These are phyloP conservation scores for Drosophila sproati DNA, from an alignment of 1,140 invertebrate species.

Conservation along the genomic window DNA sequence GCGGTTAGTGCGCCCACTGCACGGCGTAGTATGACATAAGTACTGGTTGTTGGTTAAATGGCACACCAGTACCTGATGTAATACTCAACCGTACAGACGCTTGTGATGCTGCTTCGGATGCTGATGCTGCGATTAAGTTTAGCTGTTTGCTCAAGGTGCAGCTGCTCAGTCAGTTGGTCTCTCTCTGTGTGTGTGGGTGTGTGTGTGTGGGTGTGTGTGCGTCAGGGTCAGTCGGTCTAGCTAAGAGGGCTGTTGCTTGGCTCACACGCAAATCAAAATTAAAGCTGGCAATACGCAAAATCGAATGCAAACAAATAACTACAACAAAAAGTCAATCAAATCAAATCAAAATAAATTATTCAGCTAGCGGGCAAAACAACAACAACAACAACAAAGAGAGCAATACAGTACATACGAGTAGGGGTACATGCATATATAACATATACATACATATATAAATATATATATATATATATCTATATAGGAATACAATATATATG, in stretches of 20 bases:
- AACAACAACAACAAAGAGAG: conserved; percentile 20
- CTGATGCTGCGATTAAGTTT: neutral
- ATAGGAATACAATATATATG: conserved; percentile 24
- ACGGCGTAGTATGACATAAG: conserved; percentile 91
- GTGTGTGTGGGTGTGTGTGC: neutral
- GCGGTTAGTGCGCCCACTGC: conserved; percentile 74
- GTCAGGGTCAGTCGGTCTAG: neutral
- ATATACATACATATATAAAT: conserved; percentile 22
- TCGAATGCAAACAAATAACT: neutral
- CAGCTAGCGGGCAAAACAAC: conserved; percentile 36
- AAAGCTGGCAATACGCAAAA: conserved; percentile 21
- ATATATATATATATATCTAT: conserved; percentile 20
- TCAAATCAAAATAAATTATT: conserved; percentile 31
- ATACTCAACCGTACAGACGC: conserved; percentile 92
- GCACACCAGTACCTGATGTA: conserved; percentile 98
- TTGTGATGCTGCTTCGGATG: conserved; percentile 7
- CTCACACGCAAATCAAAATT: conserved; percentile 8
- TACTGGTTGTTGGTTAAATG: conserved; percentile 87
- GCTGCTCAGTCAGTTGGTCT: neutral
- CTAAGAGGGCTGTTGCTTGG: neutral
- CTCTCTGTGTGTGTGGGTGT: neutral
- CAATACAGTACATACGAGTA: conserved; percentile 16
- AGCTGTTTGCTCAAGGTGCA: conserved; percentile 18
- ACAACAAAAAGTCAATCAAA: conserved; percentile 12
- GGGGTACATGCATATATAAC: neutral